Evolutionary conservation across 1,140 invertebrate species (phyloP).

Genomic region (Campodea augens): DNA sequence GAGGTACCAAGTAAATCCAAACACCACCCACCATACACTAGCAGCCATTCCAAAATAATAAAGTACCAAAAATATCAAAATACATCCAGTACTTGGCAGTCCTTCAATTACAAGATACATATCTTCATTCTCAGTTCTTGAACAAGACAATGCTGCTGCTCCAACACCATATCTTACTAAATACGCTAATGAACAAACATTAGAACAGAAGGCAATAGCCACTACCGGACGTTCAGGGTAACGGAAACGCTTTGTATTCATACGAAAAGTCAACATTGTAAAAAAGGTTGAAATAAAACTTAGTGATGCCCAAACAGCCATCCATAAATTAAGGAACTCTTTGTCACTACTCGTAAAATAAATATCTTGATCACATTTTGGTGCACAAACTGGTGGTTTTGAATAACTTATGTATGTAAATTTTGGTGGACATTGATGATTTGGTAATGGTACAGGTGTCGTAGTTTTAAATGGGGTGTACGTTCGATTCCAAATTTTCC

Average conservation of each 20-base stretch:
- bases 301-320: constrained; percentile 29
- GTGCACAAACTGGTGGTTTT: constrained; percentile 27
- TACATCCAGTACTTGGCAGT: constrained; percentile 30
- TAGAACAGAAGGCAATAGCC: constrained; percentile 28
- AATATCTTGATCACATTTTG: constrained; percentile 47
- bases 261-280: constrained; percentile 31
- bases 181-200: constrained; percentile 37
- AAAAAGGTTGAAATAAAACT: constrained; percentile 32
- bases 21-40: constrained; percentile 35
- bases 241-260: constrained; percentile 25
- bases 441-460: neutral
- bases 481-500: too few relatives aligned
- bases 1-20: constrained; percentile 25
- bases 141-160: constrained; percentile 23
- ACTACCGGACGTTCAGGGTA: constrained; percentile 31
- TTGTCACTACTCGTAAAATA: constrained; percentile 41
- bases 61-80: constrained; percentile 30
- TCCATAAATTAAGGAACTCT: constrained; percentile 24
- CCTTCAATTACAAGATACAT: constrained; percentile 31
- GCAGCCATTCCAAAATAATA: constrained; percentile 42
- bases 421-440: constrained; percentile 26
- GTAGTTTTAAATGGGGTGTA: too few relatives aligned
- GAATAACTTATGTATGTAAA: constrained; percentile 26
- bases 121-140: constrained; percentile 21
- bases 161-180: constrained; percentile 24